A percentile compares a stretch with the other conserved stretches of the same genome.
Conservation (phyloP, 2,797 vertebrate species). For the Staurois parvus region DNA sequence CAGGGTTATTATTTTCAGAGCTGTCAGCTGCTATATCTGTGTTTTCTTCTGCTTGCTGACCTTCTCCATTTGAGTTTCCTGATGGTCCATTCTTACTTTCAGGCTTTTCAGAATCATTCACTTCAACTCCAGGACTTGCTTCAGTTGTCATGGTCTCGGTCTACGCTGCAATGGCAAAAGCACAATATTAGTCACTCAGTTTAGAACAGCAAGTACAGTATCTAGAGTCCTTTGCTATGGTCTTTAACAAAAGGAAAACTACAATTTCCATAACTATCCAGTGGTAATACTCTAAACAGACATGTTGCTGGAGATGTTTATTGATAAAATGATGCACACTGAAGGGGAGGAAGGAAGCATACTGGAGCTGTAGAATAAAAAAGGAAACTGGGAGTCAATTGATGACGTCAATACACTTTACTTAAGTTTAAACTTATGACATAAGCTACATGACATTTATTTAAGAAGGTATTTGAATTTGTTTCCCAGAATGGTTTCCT, state of each 20-base stretch:
- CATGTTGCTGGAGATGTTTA: background rate
- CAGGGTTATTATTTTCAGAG: conserved; percentile 68
- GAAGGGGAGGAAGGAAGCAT: conserved; percentile 30
- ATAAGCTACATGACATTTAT: background rate
- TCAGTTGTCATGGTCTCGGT: conserved; percentile 90
- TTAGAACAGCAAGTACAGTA: background rate
- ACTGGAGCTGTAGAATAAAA: background rate
- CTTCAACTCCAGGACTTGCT: conserved; percentile 84
- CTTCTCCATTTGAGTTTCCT: conserved; percentile 65
- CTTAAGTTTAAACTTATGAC: conserved; percentile 42
- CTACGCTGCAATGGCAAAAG: conserved; percentile 75
- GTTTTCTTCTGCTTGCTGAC: conserved; percentile 65
- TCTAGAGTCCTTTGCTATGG: background rate
- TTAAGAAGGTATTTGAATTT: background rate
- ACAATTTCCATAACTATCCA: background rate
- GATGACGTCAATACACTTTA: conserved; percentile 5
- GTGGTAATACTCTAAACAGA: background rate
- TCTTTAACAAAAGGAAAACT: background rate
- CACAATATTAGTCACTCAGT: conserved; percentile 4
- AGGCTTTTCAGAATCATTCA: conserved; percentile 77
- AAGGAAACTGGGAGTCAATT: conserved; percentile 6
- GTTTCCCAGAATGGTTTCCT: background rate
- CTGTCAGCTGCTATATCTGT: conserved; percentile 67
- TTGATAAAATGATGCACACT: background rate
- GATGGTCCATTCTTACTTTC: conserved; percentile 78